Percentiles rank a stretch among this genome's conserved stretches.
These are phyloP conservation scores for Halisarca cf. caerulea DNA, from an alignment of 37 sponge, comb jelly and placozoan genomes.

Conservation along the genomic window DNA sequence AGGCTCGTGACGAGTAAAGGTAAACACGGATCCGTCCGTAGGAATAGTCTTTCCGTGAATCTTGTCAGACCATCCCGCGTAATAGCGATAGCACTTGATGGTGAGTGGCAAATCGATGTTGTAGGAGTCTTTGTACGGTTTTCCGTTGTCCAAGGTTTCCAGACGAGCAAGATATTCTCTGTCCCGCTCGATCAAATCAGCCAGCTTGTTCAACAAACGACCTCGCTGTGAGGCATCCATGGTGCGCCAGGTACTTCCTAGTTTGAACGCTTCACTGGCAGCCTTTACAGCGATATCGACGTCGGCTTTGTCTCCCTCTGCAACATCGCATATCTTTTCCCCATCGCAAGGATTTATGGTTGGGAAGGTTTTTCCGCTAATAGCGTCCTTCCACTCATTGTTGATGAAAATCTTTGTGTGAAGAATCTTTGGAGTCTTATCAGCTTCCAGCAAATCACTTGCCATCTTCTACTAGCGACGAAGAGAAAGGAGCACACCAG, in stretches of 20 bases:
- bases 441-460: not conserved
- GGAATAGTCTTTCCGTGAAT: constrained; percentile 98
- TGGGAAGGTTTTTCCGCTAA: constrained; percentile 92
- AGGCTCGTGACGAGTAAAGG: constrained; percentile 96
- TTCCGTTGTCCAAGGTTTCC: constrained; percentile 97
- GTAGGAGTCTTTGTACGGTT: constrained; percentile 74
- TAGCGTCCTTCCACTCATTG: constrained; percentile 88
- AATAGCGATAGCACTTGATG: constrained; percentile 86
- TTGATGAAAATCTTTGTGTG: constrained; percentile 96
- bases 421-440: constrained; percentile 58
- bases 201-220: constrained; percentile 79
- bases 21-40: constrained; percentile 71
- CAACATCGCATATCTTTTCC: constrained; percentile 92
- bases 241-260: constrained; percentile 90
- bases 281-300: constrained; percentile 95
- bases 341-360: constrained; percentile 92
- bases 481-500: too few relatives aligned
- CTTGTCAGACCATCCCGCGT: constrained; percentile 98
- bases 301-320: constrained; percentile 97
- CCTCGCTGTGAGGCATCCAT: constrained; percentile 96
- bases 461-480: too few relatives aligned
- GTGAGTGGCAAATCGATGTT: constrained; percentile 57
- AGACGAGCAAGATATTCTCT: constrained; percentile 85
- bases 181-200: constrained; percentile 92
- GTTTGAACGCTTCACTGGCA: constrained; percentile 85